These are phyloP conservation scores for Epiblema foenella DNA, from an alignment of 2,888 invertebrate species.

Conservation along the genomic window DNA sequence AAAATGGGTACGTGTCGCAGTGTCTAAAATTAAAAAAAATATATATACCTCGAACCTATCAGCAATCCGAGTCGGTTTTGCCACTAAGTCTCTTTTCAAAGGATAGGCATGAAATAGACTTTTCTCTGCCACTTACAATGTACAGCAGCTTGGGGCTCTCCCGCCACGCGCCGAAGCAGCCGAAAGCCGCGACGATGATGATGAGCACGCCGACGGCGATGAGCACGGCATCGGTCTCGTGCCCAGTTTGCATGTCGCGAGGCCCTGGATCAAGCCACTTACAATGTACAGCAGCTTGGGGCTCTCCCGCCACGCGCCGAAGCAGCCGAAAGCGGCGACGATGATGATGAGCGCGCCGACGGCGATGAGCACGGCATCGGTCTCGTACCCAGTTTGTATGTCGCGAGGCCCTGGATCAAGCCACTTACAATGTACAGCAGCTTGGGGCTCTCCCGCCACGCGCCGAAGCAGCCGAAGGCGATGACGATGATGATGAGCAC, in stretches of 20 bases:
- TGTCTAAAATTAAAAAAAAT: too few species aligned
- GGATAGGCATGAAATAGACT: too few species aligned
- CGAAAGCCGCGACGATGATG: constrained; percentile 94
- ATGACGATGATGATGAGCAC: constrained; percentile 94
- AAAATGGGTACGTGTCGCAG: too few species aligned
- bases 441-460: constrained; percentile 93
- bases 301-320: constrained; percentile 95
- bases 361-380: constrained; percentile 90
- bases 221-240: constrained; percentile 87
- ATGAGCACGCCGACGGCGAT: constrained; percentile 93
- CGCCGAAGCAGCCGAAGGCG: constrained; percentile 96
- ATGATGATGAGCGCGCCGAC: constrained; percentile 93
- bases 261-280: constrained; percentile 86
- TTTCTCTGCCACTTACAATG: constrained; percentile 87
- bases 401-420: constrained; percentile 85
- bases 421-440: constrained; percentile 91
- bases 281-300: constrained; percentile 93
- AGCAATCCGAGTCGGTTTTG: too few species aligned
- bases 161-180: constrained; percentile 95
- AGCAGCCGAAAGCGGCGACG: constrained; percentile 96
- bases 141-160: constrained; percentile 94
- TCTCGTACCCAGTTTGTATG: constrained; percentile 72
- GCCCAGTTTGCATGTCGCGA: constrained; percentile 69
- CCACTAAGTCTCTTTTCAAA: too few species aligned
- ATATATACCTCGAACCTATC: too few species aligned